Conservation (phyloP, 1,140 invertebrate genomes). For the Ladona fulva region DNA sequence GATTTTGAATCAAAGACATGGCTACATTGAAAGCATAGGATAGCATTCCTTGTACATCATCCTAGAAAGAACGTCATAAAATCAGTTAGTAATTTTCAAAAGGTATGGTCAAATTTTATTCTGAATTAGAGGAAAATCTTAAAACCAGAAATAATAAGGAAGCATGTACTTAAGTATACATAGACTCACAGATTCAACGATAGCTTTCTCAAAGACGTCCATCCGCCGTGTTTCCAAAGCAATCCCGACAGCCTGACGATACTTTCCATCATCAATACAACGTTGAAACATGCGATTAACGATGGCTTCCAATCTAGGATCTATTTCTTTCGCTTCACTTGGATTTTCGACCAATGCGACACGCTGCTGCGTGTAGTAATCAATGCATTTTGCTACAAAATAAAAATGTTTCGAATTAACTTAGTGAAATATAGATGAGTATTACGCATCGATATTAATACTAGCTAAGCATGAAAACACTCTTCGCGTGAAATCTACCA, state of each 20-base stretch:
- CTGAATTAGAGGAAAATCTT: neutral
- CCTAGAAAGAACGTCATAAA: slow-evolving; percentile 35
- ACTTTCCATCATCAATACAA: slow-evolving; percentile 89
- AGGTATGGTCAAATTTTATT: neutral
- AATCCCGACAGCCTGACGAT: slow-evolving; percentile 86
- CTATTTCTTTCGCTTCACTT: slow-evolving; percentile 60
- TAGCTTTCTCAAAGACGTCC: slow-evolving; percentile 89
- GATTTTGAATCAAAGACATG: slow-evolving; percentile 90
- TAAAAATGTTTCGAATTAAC: too few species aligned
- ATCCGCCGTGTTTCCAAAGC: slow-evolving; percentile 90
- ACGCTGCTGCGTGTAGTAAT: slow-evolving; percentile 84
- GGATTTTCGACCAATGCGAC: slow-evolving; percentile 55
- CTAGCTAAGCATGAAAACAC: too few species aligned
- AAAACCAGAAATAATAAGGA: neutral
- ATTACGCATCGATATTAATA: too few species aligned
- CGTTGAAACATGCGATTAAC: slow-evolving; percentile 95
- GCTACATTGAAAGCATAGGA: slow-evolving; percentile 91
- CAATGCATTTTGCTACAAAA: slow-evolving; percentile 86
- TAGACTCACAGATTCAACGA: slow-evolving; percentile 67
- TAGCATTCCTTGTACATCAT: slow-evolving; percentile 84
- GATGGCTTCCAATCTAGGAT: slow-evolving; percentile 82
- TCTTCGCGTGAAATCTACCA: too few species aligned
- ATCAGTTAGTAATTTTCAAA: too few species aligned
- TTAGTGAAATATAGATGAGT: too few species aligned
- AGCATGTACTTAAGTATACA: neutral